phyloP scores from a whole-genome alignment of 2,113 vertebrate genomes.

The Tapirus terrestris region DNA sequence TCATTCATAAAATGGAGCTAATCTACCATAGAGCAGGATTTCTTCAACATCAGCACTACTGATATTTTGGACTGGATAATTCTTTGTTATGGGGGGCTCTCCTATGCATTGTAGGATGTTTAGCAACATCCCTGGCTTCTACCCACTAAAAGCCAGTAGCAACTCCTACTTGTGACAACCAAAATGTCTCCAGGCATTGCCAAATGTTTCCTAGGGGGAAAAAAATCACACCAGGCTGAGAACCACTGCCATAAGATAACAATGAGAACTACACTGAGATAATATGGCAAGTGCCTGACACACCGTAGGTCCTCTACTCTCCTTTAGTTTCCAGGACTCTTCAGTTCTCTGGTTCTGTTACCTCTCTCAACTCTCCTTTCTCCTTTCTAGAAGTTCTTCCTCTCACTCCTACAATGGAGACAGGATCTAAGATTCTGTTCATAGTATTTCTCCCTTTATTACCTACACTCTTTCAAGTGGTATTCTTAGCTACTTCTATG shows the following conservation, averaged over 20 bases:
- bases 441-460: neutral
- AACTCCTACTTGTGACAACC: neutral
- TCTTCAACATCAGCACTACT: neutral
- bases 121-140: neutral
- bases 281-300: neutral
- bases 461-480: neutral
- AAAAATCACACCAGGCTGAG: neutral
- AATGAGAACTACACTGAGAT: neutral
- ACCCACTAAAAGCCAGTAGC: neutral
- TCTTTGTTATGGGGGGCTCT: neutral
- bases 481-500: neutral
- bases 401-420: neutral
- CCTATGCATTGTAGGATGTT: neutral
- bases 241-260: neutral
- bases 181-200: neutral
- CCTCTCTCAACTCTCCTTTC: neutral
- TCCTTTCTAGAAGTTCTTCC: neutral
- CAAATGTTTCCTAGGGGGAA: neutral
- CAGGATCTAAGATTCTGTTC: neutral
- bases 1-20: neutral
- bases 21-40: neutral
- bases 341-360: neutral
- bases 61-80: neutral
- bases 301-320: neutral
- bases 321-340: neutral